Conservation (phyloP, 2,888 invertebrate genomes). For the Aelia acuminata region DNA sequence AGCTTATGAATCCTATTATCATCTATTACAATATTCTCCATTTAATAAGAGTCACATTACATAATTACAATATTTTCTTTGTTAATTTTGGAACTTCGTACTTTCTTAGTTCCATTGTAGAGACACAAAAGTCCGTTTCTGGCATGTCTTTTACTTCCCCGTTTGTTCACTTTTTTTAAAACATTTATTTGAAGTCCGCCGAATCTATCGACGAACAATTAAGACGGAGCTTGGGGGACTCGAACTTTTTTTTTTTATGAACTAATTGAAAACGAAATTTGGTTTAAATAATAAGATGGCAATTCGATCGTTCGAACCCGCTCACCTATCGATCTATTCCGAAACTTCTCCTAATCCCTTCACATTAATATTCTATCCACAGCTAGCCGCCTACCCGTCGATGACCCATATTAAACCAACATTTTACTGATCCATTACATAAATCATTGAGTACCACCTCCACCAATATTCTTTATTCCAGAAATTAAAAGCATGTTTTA, state of each 20-base stretch:
- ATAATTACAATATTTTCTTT: too few species aligned
- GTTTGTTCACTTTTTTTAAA: too few species aligned
- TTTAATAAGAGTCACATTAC: too few species aligned
- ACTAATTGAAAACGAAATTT: neutral
- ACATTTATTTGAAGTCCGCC: too few species aligned
- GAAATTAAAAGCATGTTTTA: neutral
- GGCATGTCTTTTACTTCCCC: too few species aligned
- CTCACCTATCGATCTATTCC: constrained; percentile 54
- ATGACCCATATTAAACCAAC: constrained; percentile 35
- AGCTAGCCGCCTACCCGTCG: neutral
- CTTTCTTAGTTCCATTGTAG: too few species aligned
- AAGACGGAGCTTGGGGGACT: neutral
- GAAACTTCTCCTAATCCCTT: constrained; percentile 54
- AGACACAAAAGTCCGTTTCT: too few species aligned
- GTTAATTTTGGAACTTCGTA: too few species aligned
- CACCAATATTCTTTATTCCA: neutral
- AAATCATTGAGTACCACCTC: neutral
- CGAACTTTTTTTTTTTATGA: neutral
- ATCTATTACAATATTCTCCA: too few species aligned
- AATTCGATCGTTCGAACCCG: neutral
- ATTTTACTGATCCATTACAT: constrained; percentile 29
- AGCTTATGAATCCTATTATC: too few species aligned
- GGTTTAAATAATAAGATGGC: neutral
- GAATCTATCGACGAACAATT: too few species aligned
- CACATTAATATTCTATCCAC: constrained; percentile 49